phyloP scores from a whole-genome alignment of 2,113 vertebrate species.

The Nyctereutes procyonoides region DNA sequence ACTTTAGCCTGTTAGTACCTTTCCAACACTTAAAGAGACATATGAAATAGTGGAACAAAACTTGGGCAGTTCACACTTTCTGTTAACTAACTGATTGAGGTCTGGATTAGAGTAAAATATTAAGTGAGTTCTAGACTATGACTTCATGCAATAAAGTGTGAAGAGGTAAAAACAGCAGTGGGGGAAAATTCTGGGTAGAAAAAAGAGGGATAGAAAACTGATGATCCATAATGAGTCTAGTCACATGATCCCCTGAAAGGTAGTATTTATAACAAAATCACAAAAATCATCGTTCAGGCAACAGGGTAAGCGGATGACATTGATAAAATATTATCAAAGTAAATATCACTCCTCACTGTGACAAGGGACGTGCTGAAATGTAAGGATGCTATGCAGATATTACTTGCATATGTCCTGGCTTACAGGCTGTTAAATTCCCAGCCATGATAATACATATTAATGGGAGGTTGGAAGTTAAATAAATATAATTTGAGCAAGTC shows the following conservation, averaged over 20 bases:
- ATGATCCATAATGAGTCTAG: not conserved
- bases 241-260: not conserved
- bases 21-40: constrained; percentile 5
- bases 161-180: not conserved
- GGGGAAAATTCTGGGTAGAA: not conserved
- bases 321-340: constrained; percentile 49
- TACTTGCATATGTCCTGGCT: constrained; percentile 46
- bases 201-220: not conserved
- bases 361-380: constrained; percentile 20
- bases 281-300: constrained; percentile 1
- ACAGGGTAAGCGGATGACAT: not conserved
- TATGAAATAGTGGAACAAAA: constrained; percentile 30
- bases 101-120: constrained; percentile 9
- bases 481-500: constrained; percentile 74
- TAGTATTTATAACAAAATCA: constrained; percentile 29
- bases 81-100: constrained; percentile 25
- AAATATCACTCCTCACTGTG: not conserved
- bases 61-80: constrained; percentile 27
- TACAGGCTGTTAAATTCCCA: constrained; percentile 55
- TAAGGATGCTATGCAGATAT: constrained; percentile 6
- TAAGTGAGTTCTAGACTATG: constrained; percentile 50
- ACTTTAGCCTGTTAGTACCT: not conserved
- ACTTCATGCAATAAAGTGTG: not conserved
- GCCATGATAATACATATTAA: constrained; percentile 71
- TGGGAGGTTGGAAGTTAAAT: constrained; percentile 75